A percentile compares a stretch with the other conserved stretches of the same genome.
Evolutionary conservation across 1,140 invertebrate genomes (phyloP).

Genomic region (Drosophila ercepeae): DNA sequence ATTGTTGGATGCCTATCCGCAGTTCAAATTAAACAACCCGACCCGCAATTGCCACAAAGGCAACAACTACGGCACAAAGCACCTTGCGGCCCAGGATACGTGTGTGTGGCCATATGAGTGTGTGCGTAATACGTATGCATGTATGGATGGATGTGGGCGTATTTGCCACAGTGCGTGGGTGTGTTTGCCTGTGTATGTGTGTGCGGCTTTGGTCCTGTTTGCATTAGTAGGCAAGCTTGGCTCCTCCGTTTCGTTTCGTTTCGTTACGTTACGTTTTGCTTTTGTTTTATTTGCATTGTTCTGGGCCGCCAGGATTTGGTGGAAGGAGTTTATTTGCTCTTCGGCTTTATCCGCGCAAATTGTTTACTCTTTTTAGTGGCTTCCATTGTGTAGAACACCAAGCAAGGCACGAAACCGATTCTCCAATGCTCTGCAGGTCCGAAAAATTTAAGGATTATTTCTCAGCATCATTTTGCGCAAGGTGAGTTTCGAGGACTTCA

Average conservation of each 20-base stretch:
- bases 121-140: background rate
- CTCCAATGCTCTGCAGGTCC: slow-evolving; percentile 27
- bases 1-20: slow-evolving; percentile 53
- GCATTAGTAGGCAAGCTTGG: slow-evolving; percentile 52
- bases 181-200: slow-evolving; percentile 6
- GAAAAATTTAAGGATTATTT: background rate
- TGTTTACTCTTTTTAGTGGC: slow-evolving; percentile 78
- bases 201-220: slow-evolving; percentile 58
- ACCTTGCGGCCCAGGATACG: slow-evolving; percentile 40
- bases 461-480: too few relatives aligned
- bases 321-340: slow-evolving; percentile 59
- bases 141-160: slow-evolving; percentile 12
- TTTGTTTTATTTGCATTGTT: slow-evolving; percentile 76
- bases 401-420: slow-evolving; percentile 16
- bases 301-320: slow-evolving; percentile 44
- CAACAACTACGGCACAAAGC: slow-evolving; percentile 47
- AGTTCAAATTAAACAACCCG: slow-evolving; percentile 52
- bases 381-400: slow-evolving; percentile 53
- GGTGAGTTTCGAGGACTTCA: too few relatives aligned
- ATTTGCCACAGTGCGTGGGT: slow-evolving; percentile 6
- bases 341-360: slow-evolving; percentile 69
- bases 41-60: slow-evolving; percentile 34
- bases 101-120: background rate
- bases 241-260: slow-evolving; percentile 37
- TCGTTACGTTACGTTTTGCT: slow-evolving; percentile 42